Evolutionary conservation across 2,888 invertebrate genomes (phyloP), one percentile per base, ranked within the genome.

Genomic region (Philereme transversata): DNA sequence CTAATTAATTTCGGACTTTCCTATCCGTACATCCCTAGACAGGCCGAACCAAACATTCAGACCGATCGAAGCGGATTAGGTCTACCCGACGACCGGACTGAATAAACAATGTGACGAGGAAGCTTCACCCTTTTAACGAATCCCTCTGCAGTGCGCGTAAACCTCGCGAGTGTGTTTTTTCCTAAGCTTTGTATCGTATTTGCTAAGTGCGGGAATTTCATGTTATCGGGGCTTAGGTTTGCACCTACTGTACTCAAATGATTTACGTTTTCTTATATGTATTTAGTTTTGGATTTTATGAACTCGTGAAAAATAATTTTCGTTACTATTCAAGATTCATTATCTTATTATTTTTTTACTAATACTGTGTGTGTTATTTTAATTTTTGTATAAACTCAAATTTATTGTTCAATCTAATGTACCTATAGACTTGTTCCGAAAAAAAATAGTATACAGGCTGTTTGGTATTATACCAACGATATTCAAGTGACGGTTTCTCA

Each of bases 31-130:
- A 59, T 55, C 62, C 58, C 62, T 62, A 56, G 51, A 71, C 74
- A 79, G 72, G 74, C 69, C 67, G 72, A 68, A 73, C 75, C 68
- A 70, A 75, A 80, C 82, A 81, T 79, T 78, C 82, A 81, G 74
- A 72, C 65, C 83, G 84, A 88, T 88, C 88, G 88, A 88, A 88
- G 73, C 77, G 86, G 86, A 87, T 88, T 88, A 88, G 84, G 81
- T 80, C 59, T 78, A 70, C 78, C 83, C 83, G 81, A 75, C 83
- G 83, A 77, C 75, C 85, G 82, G 83, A 82, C 88, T 90, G 88
- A 90, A 90, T 90, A 90, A 90, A 90, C 90, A 90, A 90, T 88
- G 90, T 86, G 89, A 90, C 86, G 86, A 82, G 78, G 80, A 81
- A 82, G 76, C 76, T 84, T 83, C 83, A 87, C 88, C 89, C 89